These are phyloP conservation scores for Hapalemur alaotrensis DNA, from an alignment of 2,797 vertebrate species.

Conservation along the genomic window DNA sequence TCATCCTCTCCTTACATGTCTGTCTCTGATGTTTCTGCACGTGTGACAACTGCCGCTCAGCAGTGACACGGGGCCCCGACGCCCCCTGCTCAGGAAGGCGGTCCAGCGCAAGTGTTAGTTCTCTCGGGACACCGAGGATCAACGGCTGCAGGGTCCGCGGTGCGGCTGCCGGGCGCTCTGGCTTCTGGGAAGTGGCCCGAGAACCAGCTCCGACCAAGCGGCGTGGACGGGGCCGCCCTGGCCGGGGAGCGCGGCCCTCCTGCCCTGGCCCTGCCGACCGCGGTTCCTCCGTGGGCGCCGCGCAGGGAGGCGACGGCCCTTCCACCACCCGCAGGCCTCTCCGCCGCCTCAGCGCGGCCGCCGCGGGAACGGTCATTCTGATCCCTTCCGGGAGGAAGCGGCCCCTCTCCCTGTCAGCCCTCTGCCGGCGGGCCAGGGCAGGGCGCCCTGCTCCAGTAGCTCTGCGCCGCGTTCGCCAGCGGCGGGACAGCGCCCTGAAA, in stretches of 20 bases:
- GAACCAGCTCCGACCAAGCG: neutral
- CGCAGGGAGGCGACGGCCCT: no score
- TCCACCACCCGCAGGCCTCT: no score
- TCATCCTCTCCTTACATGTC: neutral
- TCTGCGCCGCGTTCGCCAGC: no score
- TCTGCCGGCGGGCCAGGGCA: no score
- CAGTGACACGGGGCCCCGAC: neutral
- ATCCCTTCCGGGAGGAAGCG: no score
- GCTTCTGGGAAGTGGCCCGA: neutral
- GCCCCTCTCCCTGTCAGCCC: no score
- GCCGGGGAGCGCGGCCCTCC: neutral
- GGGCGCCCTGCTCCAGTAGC: no score
- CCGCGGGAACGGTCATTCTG: no score
- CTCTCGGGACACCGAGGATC: neutral
- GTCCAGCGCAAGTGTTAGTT: neutral
- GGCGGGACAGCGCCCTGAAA: no score
- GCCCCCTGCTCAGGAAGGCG: neutral
- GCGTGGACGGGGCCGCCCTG: neutral
- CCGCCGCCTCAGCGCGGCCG: no score
- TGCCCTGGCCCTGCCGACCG: neutral
- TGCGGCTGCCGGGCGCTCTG: neutral
- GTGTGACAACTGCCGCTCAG: neutral
- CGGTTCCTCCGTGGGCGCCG: rapidly evolving
- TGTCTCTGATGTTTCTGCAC: neutral
- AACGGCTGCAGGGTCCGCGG: neutral